These are phyloP conservation scores for Sparus aurata DNA, from an alignment of 2,797 vertebrate species.

Conservation along the genomic window DNA sequence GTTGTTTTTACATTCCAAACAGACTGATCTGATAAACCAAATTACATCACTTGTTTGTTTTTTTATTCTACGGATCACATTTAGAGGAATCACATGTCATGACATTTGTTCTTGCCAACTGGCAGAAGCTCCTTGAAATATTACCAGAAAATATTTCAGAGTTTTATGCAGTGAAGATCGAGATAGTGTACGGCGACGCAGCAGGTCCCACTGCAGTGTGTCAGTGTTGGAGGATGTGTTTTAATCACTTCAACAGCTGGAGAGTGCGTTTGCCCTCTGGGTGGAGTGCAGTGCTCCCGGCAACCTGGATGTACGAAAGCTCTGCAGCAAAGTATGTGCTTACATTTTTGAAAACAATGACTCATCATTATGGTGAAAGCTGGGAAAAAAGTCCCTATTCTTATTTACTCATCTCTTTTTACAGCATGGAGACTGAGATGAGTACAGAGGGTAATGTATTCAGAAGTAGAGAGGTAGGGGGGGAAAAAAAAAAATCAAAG, in stretches of 20 bases:
- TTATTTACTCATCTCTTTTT: constrained; percentile 28
- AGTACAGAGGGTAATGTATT: constrained; percentile 6
- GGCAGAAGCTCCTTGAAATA: constrained; percentile 21
- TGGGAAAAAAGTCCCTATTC: background rate
- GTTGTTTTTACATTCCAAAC: constrained; percentile 33
- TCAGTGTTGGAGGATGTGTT: constrained; percentile 6
- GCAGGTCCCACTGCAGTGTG: constrained; percentile 15
- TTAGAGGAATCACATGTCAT: too few species aligned
- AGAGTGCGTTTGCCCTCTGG: constrained; percentile 47
- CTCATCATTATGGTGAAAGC: constrained; percentile 37
- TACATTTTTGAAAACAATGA: constrained; percentile 45
- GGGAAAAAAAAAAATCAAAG: background rate
- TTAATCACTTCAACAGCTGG: constrained; percentile 45
- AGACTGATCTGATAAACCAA: constrained; percentile 7
- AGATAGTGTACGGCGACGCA: background rate
- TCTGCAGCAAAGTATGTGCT: constrained; percentile 32
- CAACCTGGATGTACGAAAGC: constrained; percentile 33
- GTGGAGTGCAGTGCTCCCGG: constrained; percentile 33
- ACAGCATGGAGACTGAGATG: constrained; percentile 12
- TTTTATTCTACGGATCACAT: background rate
- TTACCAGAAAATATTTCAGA: constrained; percentile 3
- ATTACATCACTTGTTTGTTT: constrained; percentile 22
- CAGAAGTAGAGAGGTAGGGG: background rate
- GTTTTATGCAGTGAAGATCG: constrained; percentile 26
- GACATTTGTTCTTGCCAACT: constrained; percentile 18